phyloP scores from a whole-genome alignment of 2,888 invertebrate genomes.

The Theristus sp. region DNA sequence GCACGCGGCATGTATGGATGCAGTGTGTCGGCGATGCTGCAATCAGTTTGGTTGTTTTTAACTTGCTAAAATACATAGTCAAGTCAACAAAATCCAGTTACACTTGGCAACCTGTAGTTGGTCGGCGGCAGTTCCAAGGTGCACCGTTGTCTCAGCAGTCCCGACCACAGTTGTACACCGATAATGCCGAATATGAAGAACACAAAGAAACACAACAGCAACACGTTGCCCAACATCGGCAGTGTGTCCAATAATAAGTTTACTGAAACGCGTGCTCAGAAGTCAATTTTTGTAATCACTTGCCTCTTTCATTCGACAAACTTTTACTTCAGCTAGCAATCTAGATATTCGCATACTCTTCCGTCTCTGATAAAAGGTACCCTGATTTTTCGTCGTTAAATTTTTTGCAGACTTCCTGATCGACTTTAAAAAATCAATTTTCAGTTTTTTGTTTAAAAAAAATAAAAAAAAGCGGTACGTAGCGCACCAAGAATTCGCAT shows the following conservation, averaged over 20 bases:
- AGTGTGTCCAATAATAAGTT: slow-evolving; percentile 93
- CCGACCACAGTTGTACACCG: slow-evolving; percentile 98
- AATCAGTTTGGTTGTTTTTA: background rate
- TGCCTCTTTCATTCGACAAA: no score
- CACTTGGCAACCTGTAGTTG: background rate
- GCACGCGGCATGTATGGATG: background rate
- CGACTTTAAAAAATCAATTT: no score
- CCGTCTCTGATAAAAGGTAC: no score
- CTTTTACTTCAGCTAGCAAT: no score
- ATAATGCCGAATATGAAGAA: slow-evolving; percentile 99
- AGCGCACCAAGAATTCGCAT: slow-evolving; percentile 27
- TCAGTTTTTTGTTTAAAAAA: no score
- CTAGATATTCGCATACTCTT: no score
- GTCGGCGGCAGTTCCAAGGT: slow-evolving; percentile 49
- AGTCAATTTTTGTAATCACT: background rate
- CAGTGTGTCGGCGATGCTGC: background rate
- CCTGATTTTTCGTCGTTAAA: no score
- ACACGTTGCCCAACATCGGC: slow-evolving; percentile 95
- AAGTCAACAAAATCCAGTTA: background rate
- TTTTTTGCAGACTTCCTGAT: no score
- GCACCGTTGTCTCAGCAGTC: slow-evolving; percentile 80
- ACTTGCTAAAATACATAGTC: no score
- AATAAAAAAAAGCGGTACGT: no score
- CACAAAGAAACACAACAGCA: slow-evolving; percentile 91
- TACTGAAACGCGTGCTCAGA: slow-evolving; percentile 69